Conservation (phyloP, 2,113 vertebrate species). For the Myrmecophaga tridactyla region DNA sequence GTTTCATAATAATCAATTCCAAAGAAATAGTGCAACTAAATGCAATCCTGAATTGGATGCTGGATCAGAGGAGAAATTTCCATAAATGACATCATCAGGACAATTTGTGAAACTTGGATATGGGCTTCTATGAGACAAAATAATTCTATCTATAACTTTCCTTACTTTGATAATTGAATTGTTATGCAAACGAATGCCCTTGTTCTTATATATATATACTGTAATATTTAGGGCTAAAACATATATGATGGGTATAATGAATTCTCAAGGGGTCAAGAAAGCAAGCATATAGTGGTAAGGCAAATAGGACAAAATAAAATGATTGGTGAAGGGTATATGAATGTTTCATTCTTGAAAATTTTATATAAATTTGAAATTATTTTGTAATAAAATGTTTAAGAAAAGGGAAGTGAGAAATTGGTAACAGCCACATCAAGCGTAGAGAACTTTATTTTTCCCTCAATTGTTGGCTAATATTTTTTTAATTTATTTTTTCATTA, state of each 20-base stretch:
- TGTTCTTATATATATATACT: not conserved
- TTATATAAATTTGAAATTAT: not conserved
- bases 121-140: not conserved
- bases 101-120: not conserved
- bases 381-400: slow-evolving; percentile 14
- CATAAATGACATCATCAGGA: not conserved
- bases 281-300: not conserved
- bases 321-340: not conserved
- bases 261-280: not conserved
- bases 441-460: not conserved
- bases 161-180: not conserved
- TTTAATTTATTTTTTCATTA: no score
- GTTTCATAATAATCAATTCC: not conserved
- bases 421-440: not conserved
- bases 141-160: not conserved
- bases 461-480: no score
- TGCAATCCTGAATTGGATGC: not conserved
- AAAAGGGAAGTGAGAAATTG: not conserved
- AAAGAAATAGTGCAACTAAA: not conserved
- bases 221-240: not conserved
- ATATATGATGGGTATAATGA: not conserved
- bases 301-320: not conserved
- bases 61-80: not conserved
- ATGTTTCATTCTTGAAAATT: not conserved
- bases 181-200: not conserved